A percentile compares a stretch with the other conserved stretches of the same genome.
Conservation (phyloP, 1,140 invertebrate species). For the Heliconius melpomene region DNA sequence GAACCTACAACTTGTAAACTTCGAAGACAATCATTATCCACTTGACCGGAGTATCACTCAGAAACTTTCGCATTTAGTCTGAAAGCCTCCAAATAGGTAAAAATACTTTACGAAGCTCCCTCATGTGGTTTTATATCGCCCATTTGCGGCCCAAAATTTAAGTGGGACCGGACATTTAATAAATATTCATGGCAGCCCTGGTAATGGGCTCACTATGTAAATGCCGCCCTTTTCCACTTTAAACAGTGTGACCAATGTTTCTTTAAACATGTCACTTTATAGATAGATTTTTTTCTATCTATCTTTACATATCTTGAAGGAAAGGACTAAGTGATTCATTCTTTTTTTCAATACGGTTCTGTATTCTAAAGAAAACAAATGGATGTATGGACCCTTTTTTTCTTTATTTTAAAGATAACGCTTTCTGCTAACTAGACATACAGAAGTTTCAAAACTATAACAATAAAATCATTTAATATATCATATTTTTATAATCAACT, state of each 20-base stretch:
- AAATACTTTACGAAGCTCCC: conserved; percentile 17
- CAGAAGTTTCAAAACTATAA: too few relatives aligned
- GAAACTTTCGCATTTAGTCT: conserved; percentile 5
- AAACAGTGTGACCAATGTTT: conserved; percentile 23
- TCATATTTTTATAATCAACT: not conserved
- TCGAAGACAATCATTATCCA: not conserved
- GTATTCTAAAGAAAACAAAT: too few relatives aligned
- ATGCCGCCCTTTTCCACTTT: conserved; percentile 39
- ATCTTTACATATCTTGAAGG: not conserved
- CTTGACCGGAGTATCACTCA: not conserved
- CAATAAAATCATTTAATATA: not conserved
- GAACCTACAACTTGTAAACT: not conserved
- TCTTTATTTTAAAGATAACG: too few relatives aligned
- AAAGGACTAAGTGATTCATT: too few relatives aligned
- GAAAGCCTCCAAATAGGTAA: conserved; percentile 11
- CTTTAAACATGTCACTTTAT: not conserved
- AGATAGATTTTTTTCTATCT: not conserved
- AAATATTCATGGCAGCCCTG: conserved; percentile 43
- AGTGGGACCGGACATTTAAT: conserved; percentile 44
- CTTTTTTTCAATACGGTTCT: too few relatives aligned
- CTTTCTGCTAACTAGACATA: too few relatives aligned
- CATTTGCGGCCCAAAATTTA: conserved; percentile 44
- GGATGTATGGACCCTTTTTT: too few relatives aligned
- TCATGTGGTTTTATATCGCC: conserved; percentile 17
- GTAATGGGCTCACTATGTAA: conserved; percentile 46